Conservation (phyloP, 1,140 invertebrate species). For the Bombus breviceps region DNA sequence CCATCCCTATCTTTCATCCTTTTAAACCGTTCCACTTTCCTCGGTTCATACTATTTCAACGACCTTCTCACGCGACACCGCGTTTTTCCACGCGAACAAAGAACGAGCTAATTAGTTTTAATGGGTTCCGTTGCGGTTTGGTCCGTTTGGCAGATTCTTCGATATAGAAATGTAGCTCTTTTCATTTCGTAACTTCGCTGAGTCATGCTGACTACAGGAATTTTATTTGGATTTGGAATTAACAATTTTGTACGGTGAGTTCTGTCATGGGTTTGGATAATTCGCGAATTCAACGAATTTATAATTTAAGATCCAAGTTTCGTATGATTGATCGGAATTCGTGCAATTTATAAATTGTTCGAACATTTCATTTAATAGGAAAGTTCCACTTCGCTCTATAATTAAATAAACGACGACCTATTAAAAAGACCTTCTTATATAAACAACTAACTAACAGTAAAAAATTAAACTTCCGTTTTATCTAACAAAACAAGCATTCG, state of each 20-base stretch:
- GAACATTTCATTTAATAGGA: too few relatives aligned
- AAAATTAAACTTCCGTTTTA: background rate
- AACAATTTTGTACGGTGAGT: too few relatives aligned
- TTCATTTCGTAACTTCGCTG: background rate
- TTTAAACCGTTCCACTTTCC: background rate
- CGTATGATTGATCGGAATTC: too few relatives aligned
- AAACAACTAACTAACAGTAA: background rate
- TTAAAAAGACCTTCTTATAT: too few relatives aligned
- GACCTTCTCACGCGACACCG: background rate
- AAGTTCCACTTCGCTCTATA: too few relatives aligned
- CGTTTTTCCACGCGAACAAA: background rate
- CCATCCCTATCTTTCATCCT: background rate
- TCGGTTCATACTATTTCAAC: too few relatives aligned
- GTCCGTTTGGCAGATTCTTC: background rate
- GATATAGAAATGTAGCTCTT: background rate
- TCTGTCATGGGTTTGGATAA: too few relatives aligned
- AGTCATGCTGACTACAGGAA: background rate
- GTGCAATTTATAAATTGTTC: too few relatives aligned
- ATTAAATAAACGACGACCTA: too few relatives aligned
- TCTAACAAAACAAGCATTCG: too few relatives aligned
- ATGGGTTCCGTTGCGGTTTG: background rate
- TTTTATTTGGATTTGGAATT: background rate
- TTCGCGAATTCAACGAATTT: too few relatives aligned
- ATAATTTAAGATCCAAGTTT: too few relatives aligned
- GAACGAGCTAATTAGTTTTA: background rate